phyloP scores from a whole-genome alignment of 2,113 vertebrate genomes.

The Asarcornis scutulata region DNA sequence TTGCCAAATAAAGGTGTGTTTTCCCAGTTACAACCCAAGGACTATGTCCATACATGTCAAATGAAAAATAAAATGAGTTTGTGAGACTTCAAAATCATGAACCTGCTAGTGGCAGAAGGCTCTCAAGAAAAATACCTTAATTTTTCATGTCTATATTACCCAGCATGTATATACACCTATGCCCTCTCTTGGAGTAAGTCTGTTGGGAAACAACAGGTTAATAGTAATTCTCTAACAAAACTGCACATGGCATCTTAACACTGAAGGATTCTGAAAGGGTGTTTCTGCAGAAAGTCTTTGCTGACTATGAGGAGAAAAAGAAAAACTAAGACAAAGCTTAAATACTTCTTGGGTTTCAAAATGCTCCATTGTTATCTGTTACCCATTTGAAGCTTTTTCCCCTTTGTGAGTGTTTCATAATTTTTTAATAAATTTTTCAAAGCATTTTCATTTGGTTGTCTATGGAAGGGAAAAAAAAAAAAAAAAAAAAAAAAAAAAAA shows the following conservation, averaged over 20 bases:
- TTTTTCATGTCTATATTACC: not conserved
- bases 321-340: not conserved
- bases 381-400: not conserved
- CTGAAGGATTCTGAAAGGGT: not conserved
- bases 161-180: not conserved
- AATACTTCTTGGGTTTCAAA: not conserved
- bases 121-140: not conserved
- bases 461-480: not conserved
- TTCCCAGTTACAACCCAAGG: not conserved
- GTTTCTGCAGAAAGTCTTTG: not conserved
- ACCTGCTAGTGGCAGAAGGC: not conserved
- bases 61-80: not conserved
- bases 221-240: not conserved
- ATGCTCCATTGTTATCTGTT: not conserved
- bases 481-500: too few relatives aligned
- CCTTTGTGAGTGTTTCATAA: not conserved
- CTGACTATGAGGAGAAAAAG: not conserved
- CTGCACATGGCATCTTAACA: not conserved
- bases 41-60: not conserved
- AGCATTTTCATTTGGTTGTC: not conserved
- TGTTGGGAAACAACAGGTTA: not conserved
- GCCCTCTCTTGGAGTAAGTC: not conserved
- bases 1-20: not conserved
- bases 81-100: not conserved
- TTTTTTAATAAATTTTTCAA: slow-evolving; percentile 7